phyloP scores from a whole-genome alignment of 2,888 invertebrate species.

The Ennomos quercinarius region DNA sequence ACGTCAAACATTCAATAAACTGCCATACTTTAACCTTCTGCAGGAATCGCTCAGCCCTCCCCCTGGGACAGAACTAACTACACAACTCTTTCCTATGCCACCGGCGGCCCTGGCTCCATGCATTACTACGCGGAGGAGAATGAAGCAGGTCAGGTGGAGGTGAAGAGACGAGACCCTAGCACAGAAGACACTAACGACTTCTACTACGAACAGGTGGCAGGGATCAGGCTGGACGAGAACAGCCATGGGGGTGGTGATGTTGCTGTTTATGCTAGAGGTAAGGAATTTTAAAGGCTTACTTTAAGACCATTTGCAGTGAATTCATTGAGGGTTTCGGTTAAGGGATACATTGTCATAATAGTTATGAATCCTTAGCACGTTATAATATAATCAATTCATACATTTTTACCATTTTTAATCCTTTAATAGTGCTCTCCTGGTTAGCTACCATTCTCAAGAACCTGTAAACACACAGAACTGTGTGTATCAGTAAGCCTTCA shows the following conservation, averaged over 20 bases:
- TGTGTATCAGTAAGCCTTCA: too few relatives aligned
- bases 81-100: slow-evolving; percentile 92
- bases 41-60: slow-evolving; percentile 88
- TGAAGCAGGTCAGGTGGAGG: slow-evolving; percentile 52
- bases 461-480: too few relatives aligned
- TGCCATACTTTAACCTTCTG: too few relatives aligned
- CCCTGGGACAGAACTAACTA: slow-evolving; percentile 88
- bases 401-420: too few relatives aligned
- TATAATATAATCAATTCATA: too few relatives aligned
- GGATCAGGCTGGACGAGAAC: slow-evolving; percentile 89
- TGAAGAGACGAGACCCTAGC: slow-evolving; percentile 86
- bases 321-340: too few relatives aligned
- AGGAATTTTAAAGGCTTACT: background rate
- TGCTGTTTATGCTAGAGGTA: slow-evolving; percentile 91
- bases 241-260: slow-evolving; percentile 95
- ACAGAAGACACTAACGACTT: slow-evolving; percentile 86
- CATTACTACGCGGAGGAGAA: slow-evolving; percentile 71
- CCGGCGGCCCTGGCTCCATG: slow-evolving; percentile 90
- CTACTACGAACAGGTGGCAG: slow-evolving; percentile 90
- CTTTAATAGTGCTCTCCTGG: too few relatives aligned
- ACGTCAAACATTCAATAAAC: too few relatives aligned
- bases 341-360: too few relatives aligned
- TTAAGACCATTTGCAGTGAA: too few relatives aligned
- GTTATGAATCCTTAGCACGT: too few relatives aligned
- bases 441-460: too few relatives aligned